Evolutionary conservation across 2,888 invertebrate species (phyloP).

Genomic region (Plagodis pulveraria): DNA sequence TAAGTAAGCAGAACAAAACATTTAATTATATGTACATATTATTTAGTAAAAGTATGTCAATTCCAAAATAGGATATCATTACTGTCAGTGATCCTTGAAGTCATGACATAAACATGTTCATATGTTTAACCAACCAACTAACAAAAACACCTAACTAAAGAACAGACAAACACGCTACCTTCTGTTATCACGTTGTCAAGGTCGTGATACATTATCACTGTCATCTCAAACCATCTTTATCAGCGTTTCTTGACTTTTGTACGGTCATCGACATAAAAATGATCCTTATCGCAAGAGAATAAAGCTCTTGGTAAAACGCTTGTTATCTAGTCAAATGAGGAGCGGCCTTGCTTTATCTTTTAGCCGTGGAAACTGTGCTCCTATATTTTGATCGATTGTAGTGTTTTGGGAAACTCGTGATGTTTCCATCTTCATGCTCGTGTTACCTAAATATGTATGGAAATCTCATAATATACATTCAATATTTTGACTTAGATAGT

Average conservation of each 20-base stretch:
- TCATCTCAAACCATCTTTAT: constrained; percentile 61
- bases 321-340: constrained; percentile 8
- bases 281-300: constrained; percentile 20
- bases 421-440: constrained; percentile 6
- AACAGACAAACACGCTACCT: constrained; percentile 30
- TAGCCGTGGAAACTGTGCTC: constrained; percentile 30
- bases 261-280: constrained; percentile 38
- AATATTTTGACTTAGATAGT: too few species aligned
- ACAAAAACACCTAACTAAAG: constrained; percentile 20
- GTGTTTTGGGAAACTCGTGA: constrained; percentile 27
- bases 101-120: constrained; percentile 12
- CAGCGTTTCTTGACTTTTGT: constrained; percentile 46
- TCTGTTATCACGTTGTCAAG: constrained; percentile 48
- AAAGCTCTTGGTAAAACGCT: constrained; percentile 12
- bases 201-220: constrained; percentile 59
- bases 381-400: constrained; percentile 35
- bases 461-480: neutral
- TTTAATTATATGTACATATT: too few species aligned
- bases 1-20: too few species aligned
- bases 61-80: too few species aligned
- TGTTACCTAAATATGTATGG: neutral
- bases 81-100: neutral
- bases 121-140: constrained; percentile 22
- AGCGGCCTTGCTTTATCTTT: constrained; percentile 34
- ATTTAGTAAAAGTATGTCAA: too few species aligned